Evolutionary conservation across 2,888 invertebrate species (phyloP), one percentile per base, ranked within the genome.

Genomic region (Diplazon laetatorius): DNA sequence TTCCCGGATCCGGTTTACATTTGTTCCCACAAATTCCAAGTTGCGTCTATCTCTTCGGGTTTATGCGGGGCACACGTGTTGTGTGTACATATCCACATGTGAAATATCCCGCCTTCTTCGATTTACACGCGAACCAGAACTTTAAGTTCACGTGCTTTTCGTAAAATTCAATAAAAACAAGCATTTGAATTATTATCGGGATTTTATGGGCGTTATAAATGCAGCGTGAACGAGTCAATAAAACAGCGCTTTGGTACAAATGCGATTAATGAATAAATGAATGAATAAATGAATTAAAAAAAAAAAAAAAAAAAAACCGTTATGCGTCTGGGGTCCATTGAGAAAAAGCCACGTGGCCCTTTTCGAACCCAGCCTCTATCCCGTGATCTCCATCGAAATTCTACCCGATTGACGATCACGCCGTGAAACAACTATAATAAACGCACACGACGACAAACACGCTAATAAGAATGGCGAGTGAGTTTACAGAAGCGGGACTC

Each of bases 391-490:
- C 18, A 16, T 12, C 14, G 18, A 62, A 57, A 57, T 39, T 46
- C 55, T 37, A 69, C 62, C 6, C 63, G n/a, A 18, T 35, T 3
- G 30, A 35, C 55, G 57, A 63, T 52, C 39, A 42, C 39, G 37
- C 10, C n/a, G 42, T 35, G 8, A 50, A 42, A 77, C 57, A 68
- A 50, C 66, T 60, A 55, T 62, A 62, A 69, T 57, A 57, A 63
- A 50, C 42, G 63, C 35, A 48, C 50, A 69, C n/a, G n/a, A 77
- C 68, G 63, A 77, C 72, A 73, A 77, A 63, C 42, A 63, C 66
- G 63, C 63, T 77, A 68, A 77, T 72, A 76, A 52, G 50, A 72
- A 76, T 72, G 20, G 76, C 60, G 75, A 46, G 50, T n/a, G n/a
- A n/a, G n/a, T n/a, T n/a, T n/a, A n/a, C n/a, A n/a, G n/a, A n/a